phyloP scores from a whole-genome alignment of 2,113 vertebrate species.

The Muscicapa adusta region DNA sequence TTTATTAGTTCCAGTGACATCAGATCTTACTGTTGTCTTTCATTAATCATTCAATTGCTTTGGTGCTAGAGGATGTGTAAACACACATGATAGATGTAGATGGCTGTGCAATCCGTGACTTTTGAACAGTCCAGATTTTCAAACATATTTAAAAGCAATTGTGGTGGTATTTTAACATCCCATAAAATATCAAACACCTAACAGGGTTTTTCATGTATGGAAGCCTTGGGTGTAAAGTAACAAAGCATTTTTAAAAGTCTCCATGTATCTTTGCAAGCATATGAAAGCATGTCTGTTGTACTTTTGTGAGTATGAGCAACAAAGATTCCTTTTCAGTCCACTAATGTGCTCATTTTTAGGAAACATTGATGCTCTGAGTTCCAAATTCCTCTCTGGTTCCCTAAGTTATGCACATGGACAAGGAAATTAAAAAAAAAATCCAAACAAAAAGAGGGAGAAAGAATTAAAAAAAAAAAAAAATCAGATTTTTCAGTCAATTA shows the following conservation, averaged over 20 bases:
- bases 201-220: not conserved
- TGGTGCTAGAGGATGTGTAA: not conserved
- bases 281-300: not conserved
- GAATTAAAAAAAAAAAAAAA: not conserved
- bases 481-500: not conserved
- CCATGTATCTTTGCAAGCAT: not conserved
- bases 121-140: not conserved
- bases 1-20: constrained; percentile 14
- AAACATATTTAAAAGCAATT: not conserved
- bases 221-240: not conserved
- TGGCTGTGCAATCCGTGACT: not conserved
- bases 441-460: not conserved
- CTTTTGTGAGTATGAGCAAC: not conserved
- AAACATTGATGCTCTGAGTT: not conserved
- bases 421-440: not conserved
- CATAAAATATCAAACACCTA: not conserved
- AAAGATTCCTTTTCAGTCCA: not conserved
- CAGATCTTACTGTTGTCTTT: not conserved
- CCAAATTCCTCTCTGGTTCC: not conserved
- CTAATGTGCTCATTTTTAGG: not conserved
- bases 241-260: not conserved
- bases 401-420: not conserved
- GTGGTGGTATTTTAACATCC: not conserved
- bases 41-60: not conserved
- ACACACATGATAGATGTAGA: not conserved